phyloP scores from a whole-genome alignment of 1,140 invertebrate genomes.

The Phenacoccus solenopsis region DNA sequence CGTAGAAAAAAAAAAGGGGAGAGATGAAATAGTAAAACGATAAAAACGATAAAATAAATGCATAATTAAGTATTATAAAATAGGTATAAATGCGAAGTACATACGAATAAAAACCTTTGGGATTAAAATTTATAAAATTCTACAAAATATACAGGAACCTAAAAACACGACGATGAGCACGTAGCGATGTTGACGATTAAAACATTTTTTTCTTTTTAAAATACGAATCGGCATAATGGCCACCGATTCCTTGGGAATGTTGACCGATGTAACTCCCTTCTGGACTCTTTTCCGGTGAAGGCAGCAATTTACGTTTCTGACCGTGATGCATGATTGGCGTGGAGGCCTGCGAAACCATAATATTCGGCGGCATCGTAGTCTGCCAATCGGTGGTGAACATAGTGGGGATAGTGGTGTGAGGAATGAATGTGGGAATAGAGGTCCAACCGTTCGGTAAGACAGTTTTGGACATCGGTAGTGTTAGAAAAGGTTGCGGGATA shows the following conservation, averaged over 20 bases:
- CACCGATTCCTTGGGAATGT: slow-evolving; percentile 43
- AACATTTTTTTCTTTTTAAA: slow-evolving; percentile 37
- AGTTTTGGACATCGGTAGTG: neutral
- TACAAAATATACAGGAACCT: too few species aligned
- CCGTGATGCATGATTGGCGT: slow-evolving; percentile 28
- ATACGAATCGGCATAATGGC: slow-evolving; percentile 44
- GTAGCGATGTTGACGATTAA: too few species aligned
- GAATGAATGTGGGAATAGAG: slow-evolving; percentile 16
- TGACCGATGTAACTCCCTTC: slow-evolving; percentile 42
- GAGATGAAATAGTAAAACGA: too few species aligned
- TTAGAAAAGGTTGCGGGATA: neutral
- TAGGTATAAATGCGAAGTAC: too few species aligned
- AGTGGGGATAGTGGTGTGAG: slow-evolving; percentile 20
- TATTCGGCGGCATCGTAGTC: slow-evolving; percentile 14
- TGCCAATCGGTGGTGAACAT: slow-evolving; percentile 20
- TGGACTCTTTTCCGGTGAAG: slow-evolving; percentile 40
- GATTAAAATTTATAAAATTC: too few species aligned
- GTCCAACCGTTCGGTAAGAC: neutral
- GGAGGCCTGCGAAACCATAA: slow-evolving; percentile 20
- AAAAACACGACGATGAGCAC: too few species aligned
- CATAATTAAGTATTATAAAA: too few species aligned
- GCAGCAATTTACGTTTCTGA: slow-evolving; percentile 40
- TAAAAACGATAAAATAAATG: too few species aligned
- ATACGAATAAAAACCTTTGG: too few species aligned
- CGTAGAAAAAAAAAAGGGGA: too few species aligned